Evolutionary conservation across 2,888 invertebrate genomes (phyloP).

Genomic region (Ernsta delagoae): DNA sequence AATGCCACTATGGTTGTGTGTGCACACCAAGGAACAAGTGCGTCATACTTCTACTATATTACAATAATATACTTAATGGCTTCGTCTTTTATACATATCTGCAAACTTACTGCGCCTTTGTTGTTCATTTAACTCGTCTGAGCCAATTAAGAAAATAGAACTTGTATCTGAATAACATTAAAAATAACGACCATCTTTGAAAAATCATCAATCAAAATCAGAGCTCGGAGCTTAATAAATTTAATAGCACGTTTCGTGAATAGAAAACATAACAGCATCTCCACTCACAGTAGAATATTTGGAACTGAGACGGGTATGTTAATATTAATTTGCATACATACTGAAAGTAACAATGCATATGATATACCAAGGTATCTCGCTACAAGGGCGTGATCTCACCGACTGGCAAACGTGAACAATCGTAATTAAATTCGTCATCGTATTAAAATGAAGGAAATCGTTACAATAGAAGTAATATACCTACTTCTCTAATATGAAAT

Average conservation of each 20-base stretch:
- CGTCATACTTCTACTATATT: too few species aligned
- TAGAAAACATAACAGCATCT: too few species aligned
- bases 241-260: too few species aligned
- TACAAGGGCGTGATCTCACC: constrained; percentile 31
- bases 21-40: too few species aligned
- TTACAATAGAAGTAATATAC: constrained; percentile 5
- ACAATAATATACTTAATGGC: too few species aligned
- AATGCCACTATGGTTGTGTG: too few species aligned
- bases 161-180: too few species aligned
- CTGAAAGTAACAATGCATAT: constrained; percentile 35
- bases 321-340: constrained; percentile 34
- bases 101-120: too few species aligned
- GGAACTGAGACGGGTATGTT: constrained; percentile 29
- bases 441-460: constrained; percentile 22
- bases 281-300: constrained; percentile 10
- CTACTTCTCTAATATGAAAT: constrained; percentile 8
- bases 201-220: background rate
- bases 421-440: constrained; percentile 27
- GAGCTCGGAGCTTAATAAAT: background rate
- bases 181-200: background rate
- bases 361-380: constrained; percentile 20
- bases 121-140: too few species aligned
- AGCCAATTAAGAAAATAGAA: too few species aligned
- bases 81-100: too few species aligned
- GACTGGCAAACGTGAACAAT: constrained; percentile 19